These are phyloP conservation scores for Hirtodrosophila trivittata DNA, from an alignment of 2,888 invertebrate species.

Conservation along the genomic window DNA sequence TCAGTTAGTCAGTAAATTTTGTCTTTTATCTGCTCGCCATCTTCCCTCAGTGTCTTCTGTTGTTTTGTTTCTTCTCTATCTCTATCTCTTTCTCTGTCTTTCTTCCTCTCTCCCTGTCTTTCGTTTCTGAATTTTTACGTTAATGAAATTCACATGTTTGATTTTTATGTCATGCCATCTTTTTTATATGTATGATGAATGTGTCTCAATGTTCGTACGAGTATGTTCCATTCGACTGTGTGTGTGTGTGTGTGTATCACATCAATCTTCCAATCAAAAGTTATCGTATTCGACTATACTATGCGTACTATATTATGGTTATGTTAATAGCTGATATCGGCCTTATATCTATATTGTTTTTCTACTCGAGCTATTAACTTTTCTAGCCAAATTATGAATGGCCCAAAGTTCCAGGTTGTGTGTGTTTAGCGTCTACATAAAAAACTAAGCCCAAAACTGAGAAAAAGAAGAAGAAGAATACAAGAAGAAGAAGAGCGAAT, in stretches of 20 bases:
- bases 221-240: constrained; percentile 15
- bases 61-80: constrained; percentile 1
- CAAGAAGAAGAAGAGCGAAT: neutral
- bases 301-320: constrained; percentile 35
- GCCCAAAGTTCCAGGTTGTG: constrained; percentile 8
- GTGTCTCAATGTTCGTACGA: constrained; percentile 49
- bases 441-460: constrained; percentile 8
- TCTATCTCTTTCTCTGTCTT: neutral
- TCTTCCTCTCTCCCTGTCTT: constrained; percentile 10
- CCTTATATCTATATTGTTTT: constrained; percentile 15
- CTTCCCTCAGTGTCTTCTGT: constrained; percentile 29
- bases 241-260: constrained; percentile 15
- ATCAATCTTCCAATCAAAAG: constrained; percentile 58
- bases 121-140: constrained; percentile 49
- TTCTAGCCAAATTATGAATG: constrained; percentile 45
- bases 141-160: constrained; percentile 75
- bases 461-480: neutral
- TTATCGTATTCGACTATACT: constrained; percentile 11
- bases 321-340: constrained; percentile 50
- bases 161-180: constrained; percentile 57
- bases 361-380: constrained; percentile 16
- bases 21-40: constrained; percentile 61
- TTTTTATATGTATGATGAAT: constrained; percentile 65
- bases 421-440: constrained; percentile 48
- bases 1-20: constrained; percentile 31